Evolutionary conservation across 2,113 vertebrate genomes (phyloP), one percentile per base, ranked within the genome.

Genomic region (Pitta sordida): DNA sequence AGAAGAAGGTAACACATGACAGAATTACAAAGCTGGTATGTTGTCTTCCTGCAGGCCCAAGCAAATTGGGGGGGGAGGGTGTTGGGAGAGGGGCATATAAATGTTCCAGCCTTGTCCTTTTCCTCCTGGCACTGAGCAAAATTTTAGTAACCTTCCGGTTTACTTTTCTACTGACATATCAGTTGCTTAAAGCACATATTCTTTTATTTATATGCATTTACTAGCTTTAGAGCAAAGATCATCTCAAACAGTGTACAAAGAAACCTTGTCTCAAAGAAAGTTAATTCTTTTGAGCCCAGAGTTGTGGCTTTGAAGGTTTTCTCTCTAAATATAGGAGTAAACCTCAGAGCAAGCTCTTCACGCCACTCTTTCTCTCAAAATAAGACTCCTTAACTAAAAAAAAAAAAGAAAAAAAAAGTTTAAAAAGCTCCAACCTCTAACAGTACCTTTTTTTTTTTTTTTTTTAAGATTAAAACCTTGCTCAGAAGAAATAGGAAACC

Each of bases 381-480:
- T 46, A 26, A 73, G 36, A 68, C 15, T 48, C 4, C 11, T 32
- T 59, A 48, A 51, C 29, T 19, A 2, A 30, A 56, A 41, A 56
- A 62, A 44, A 5, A 34, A 11, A 41, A 41, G 11, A 44, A 5
- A 34, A 10, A 10, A 24, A 13, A 6, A 3, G 4, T 9, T 1
- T 26, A 5, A 17, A 53, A 32, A 36, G 0, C 21, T 26, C 3
- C 10, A 49, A 27, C 77, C 6, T 6, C 8, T 55, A 71, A 18
- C 11, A n/a, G 8, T 20, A 7, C 15, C 69, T n/a, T n/a, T n/a
- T n/a, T n/a, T 32, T 91, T 43, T 67, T 34, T 60, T 32, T 60
- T 36, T 80, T 86, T 94, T 76, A 87, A 79, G 84, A 92, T 36
- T 60, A 87, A 94, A 95, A 87, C 15, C 17, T 60, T 81, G 2